Percentiles rank a stretch among this genome's conserved stretches.
phyloP scores from a whole-genome alignment of 2,888 invertebrate genomes.

The Scrobipalpa costella region DNA sequence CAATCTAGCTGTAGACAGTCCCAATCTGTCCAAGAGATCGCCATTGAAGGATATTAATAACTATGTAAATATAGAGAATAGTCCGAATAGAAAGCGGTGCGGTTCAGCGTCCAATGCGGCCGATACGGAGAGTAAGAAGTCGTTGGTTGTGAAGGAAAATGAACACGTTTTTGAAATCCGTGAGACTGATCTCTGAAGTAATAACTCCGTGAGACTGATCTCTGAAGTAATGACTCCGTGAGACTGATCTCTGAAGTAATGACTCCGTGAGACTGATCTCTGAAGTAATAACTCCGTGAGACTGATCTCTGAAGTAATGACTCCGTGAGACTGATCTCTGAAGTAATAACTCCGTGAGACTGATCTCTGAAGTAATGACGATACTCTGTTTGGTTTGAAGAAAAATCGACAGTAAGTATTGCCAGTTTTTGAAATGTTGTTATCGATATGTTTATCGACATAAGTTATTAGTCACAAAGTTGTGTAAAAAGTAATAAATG shows the following conservation, averaged over 20 bases:
- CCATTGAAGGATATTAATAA: constrained; percentile 58
- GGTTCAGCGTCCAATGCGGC: constrained; percentile 44
- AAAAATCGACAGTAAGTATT: too few species aligned
- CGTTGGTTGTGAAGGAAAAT: constrained; percentile 63
- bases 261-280: background rate
- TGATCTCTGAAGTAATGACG: constrained; percentile 58
- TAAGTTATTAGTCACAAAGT: too few species aligned
- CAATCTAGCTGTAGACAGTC: constrained; percentile 62
- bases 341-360: constrained; percentile 65
- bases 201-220: too few species aligned
- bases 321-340: constrained; percentile 74
- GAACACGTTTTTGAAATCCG: constrained; percentile 55
- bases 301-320: constrained; percentile 64
- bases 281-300: constrained; percentile 56
- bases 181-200: constrained; percentile 67
- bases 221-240: too few species aligned
- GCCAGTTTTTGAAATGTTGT: too few species aligned
- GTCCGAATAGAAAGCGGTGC: constrained; percentile 67
- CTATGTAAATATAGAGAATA: constrained; percentile 54
- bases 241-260: too few species aligned
- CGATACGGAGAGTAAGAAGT: constrained; percentile 53
- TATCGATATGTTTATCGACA: too few species aligned
- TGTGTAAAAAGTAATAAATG: too few species aligned
- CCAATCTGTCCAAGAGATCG: constrained; percentile 47
- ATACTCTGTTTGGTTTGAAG: too few species aligned